Evolutionary conservation across 2,113 vertebrate species (phyloP), one percentile per base, ranked within the genome.

Genomic region (Benitochromis conjunctus): DNA sequence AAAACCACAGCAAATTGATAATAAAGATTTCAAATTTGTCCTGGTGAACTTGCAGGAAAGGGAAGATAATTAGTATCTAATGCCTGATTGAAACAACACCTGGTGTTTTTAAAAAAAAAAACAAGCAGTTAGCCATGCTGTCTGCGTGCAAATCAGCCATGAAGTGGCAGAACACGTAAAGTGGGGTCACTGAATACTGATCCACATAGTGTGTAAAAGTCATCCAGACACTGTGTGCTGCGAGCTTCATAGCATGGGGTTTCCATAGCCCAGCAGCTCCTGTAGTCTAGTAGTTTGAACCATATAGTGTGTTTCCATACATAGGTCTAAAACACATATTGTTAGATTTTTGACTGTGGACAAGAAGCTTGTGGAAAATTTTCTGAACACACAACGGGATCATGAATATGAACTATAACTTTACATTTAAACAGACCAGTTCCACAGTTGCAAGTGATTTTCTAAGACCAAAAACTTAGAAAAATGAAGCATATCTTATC

Each of bases 71-170:
- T 12, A 51, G 18, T 29, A 46, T 74, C 14, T 12, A 29, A 71
- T 6, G 21, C 8, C 21, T 29, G 69, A 48, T 43, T 48, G 26
- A 9, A 48, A 48, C 6, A 4, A 51, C 24, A 76, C 43, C 18
- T 7, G 1, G 60, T 64, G 18, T 36, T 36, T 64, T n/a, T n/a
- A n/a, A 26, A 62, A 62, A 36, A 13, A 51, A 48, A 31, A 11
- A 11, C 9, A n/a, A 64, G 60, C 66, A 3, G 5, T 46, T 48
- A 16, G 14, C 21, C 0, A 3, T 0, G 7, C 36, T 7, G 2
- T 46, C 41, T 71, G 21, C 8, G 1, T 4, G 38, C 38, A 2
- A 69, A 69, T 43, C 64, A 43, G 64, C 38, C 64, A 16, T 69
- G 64, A 21, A 69, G 64, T 43, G 38, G 36, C 3, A 16, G 64